These are phyloP conservation scores for Megaustenia siamemsis DNA, from an alignment of 2,888 invertebrate genomes.

Conservation along the genomic window DNA sequence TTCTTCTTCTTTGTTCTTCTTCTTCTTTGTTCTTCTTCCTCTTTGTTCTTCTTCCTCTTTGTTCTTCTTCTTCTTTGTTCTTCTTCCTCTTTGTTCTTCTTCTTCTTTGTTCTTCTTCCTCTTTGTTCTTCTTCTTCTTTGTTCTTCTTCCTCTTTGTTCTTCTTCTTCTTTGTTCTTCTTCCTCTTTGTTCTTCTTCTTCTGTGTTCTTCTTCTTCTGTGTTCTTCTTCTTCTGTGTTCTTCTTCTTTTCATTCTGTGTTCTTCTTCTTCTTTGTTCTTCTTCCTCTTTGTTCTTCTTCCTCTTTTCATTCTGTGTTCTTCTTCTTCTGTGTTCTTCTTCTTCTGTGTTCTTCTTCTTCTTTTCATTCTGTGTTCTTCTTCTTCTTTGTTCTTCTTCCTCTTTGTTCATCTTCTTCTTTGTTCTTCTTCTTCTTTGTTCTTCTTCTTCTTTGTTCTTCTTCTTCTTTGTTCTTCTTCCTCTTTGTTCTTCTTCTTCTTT, in stretches of 20 bases:
- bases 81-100: background rate
- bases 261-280: background rate
- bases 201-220: background rate
- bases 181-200: background rate
- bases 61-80: background rate
- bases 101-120: background rate
- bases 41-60: background rate
- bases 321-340: too few relatives aligned
- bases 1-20: too few relatives aligned
- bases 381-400: background rate
- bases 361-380: background rate
- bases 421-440: background rate
- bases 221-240: too few relatives aligned
- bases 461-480: background rate
- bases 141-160: too few relatives aligned
- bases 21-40: too few relatives aligned
- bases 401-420: background rate
- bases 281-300: too few relatives aligned
- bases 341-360: background rate
- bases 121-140: background rate
- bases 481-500: background rate
- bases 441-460: background rate
- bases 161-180: background rate
- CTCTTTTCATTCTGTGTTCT: too few relatives aligned
- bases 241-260: background rate